phyloP scores from a whole-genome alignment of 2,113 vertebrate species.

The Eulacestoma nigropectus region DNA sequence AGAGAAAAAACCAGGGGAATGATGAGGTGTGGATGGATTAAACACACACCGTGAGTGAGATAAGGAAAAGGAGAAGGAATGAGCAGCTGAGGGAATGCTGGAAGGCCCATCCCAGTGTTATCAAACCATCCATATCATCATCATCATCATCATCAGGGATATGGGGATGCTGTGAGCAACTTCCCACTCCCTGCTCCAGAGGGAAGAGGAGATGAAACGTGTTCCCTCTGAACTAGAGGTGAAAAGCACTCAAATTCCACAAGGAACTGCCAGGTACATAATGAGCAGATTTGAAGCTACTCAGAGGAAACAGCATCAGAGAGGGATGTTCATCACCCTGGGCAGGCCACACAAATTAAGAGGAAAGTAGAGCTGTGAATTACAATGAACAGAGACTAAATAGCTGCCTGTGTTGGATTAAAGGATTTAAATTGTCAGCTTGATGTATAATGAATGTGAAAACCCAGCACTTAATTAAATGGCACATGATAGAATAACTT shows the following conservation, averaged over 20 bases:
- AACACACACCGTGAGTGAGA: neutral
- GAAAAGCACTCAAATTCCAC: constrained; percentile 50
- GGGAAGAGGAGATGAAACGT: constrained; percentile 67
- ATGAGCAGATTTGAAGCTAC: constrained; percentile 65
- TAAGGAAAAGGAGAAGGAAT: neutral
- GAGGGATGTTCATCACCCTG: constrained; percentile 74
- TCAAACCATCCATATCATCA: neutral
- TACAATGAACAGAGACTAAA: constrained; percentile 85
- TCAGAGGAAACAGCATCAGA: constrained; percentile 66
- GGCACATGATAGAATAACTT: constrained; percentile 74
- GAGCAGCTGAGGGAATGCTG: neutral
- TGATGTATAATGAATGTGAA: constrained; percentile 83
- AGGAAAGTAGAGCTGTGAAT: constrained; percentile 85
- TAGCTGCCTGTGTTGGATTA: constrained; percentile 88
- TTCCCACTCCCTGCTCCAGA: neutral
- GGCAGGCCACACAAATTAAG: constrained; percentile 82
- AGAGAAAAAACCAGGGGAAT: neutral
- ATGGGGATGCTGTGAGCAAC: constrained; percentile 37
- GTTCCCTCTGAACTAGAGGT: constrained; percentile 57
- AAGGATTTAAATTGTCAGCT: constrained; percentile 78
- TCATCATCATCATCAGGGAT: neutral
- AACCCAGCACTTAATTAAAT: constrained; percentile 78
- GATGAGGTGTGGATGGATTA: neutral
- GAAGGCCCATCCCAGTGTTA: neutral
- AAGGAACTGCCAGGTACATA: constrained; percentile 36